Evolutionary conservation across 2,797 vertebrate genomes (phyloP), one percentile per base, ranked within the genome.

Genomic region (Pteronotus mesoamericanus): DNA sequence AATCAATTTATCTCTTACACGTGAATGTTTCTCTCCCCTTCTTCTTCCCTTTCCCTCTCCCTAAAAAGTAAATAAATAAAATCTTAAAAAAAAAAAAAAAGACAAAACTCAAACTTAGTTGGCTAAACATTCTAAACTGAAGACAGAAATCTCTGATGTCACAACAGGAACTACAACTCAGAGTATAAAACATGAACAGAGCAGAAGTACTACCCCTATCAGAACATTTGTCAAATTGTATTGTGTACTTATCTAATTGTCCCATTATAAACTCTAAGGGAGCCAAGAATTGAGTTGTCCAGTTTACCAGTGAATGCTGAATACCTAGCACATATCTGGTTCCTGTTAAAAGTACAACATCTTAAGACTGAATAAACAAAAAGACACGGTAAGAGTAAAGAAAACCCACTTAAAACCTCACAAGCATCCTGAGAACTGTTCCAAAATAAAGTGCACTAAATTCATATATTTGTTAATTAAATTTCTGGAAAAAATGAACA

Each of bases 61-160:
- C 55, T 57, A 57, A 57, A 57, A 26, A 57, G 24, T 57, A 59
- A 59, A 29, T 59, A 59, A 59, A 29, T 59, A 59, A 59, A 26
- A 59, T 12, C 10, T 59, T 57, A 44, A 48, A 48, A 48, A 10
- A 93, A 48, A 71, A 89, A 78, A 93, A 53, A 93, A 78, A 92
- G 48, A 85, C 34, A 68, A 55, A 75, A 89, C n/a, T 82, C 37
- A 69, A 80, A 68, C 42, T 53, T 51, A 32, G 24, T 68, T 75
- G 29, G 37, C 42, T 80, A 68, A 86, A 88, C 32, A 78, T 64
- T 74, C 89, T 92, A 78, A 89, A 82, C 11, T 53, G 11, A 72
- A 94, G n/a, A 91, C 91, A 87, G 46, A 88, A 88, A 95, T 32
- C 68, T 57, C 44, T 93, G 32, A 72, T 46, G 29, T 44, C n/a